Percentiles rank a stretch among this genome's conserved stretches.
Conservation (phyloP, 1,140 invertebrate genomes). For the Apis cerana region DNA sequence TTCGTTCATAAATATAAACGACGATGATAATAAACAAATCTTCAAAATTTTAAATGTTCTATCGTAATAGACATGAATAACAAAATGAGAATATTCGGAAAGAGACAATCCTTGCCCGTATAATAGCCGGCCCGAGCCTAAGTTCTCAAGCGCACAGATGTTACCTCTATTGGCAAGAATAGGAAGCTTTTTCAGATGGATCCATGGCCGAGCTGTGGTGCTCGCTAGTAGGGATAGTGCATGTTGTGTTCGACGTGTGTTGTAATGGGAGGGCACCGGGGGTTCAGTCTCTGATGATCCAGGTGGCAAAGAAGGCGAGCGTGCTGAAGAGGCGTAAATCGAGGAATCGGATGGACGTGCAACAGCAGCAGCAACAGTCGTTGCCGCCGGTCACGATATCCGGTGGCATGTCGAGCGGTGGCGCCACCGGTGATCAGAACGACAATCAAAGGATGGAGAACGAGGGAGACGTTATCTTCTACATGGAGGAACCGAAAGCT, state of each 20-base stretch:
- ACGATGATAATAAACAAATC: too few relatives aligned
- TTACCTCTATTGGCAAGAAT: background rate
- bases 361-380: conserved; percentile 64
- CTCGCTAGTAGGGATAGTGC: conserved; percentile 74
- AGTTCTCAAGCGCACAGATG: background rate
- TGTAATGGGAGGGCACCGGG: conserved; percentile 79
- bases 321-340: conserved; percentile 87
- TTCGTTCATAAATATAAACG: too few relatives aligned
- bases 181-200: conserved; percentile 47
- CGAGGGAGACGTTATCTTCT: conserved; percentile 87
- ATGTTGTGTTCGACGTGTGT: conserved; percentile 78
- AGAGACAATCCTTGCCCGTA: background rate
- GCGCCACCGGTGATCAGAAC: conserved; percentile 53
- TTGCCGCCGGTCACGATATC: conserved; percentile 67
- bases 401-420: conserved; percentile 55
- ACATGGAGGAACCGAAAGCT: conserved; percentile 86
- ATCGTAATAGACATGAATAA: too few relatives aligned
- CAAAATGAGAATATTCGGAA: too few relatives aligned
- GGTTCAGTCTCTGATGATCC: conserved; percentile 86
- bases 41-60: too few relatives aligned
- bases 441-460: conserved; percentile 81
- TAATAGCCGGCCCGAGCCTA: conserved; percentile 1
- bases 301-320: conserved; percentile 88
- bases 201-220: conserved; percentile 28
- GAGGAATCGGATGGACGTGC: conserved; percentile 85